phyloP scores from a whole-genome alignment of 30 jellyfish, hydroid and myxozoan species.

The Aurelia sp. region DNA sequence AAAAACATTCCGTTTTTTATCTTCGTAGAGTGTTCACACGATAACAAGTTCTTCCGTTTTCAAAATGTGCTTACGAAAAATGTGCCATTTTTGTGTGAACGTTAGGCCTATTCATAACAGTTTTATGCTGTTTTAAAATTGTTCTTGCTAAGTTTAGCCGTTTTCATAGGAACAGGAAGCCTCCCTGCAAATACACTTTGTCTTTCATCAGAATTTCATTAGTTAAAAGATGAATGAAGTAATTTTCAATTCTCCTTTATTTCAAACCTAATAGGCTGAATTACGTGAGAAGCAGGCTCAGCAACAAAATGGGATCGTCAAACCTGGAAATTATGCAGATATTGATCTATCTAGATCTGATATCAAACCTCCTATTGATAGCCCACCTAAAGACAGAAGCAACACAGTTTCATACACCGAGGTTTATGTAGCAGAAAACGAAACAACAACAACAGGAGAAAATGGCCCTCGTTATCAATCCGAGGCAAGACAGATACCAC shows the following conservation, averaged over 20 bases:
- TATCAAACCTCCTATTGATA: constrained; percentile 4
- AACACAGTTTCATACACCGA: constrained; percentile 26
- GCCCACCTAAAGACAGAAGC: constrained; percentile 3
- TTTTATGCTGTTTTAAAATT: too few species aligned
- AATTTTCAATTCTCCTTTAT: background rate
- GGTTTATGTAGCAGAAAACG: constrained; percentile 52
- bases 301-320: background rate
- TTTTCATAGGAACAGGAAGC: too few species aligned
- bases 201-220: background rate
- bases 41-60: too few species aligned
- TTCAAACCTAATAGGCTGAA: background rate
- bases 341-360: background rate
- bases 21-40: too few species aligned
- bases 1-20: too few species aligned
- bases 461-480: constrained; percentile 39
- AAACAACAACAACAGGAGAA: background rate
- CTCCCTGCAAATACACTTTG: too few species aligned
- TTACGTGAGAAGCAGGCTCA: background rate
- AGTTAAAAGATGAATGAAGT: background rate
- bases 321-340: constrained; percentile 27
- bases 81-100: too few species aligned
- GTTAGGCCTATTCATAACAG: too few species aligned
- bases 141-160: too few species aligned
- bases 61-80: too few species aligned
- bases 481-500: constrained; percentile 53